These are phyloP conservation scores for Uropetala carovei DNA, from an alignment of 2,888 invertebrate genomes.

Conservation along the genomic window DNA sequence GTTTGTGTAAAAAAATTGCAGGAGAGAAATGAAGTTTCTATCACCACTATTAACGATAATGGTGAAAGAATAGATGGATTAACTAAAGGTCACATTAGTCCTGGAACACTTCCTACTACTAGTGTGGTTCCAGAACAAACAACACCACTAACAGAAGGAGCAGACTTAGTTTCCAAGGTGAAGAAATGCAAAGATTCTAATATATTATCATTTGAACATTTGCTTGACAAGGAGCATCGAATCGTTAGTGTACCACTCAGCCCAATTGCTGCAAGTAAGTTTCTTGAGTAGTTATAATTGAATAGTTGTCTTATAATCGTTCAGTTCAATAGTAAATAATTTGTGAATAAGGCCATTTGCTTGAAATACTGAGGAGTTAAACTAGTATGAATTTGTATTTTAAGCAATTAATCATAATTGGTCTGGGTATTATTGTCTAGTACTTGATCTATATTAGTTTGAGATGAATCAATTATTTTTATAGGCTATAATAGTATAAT, in stretches of 20 bases:
- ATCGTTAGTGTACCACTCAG: constrained; percentile 66
- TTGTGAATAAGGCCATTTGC: no score
- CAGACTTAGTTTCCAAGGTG: constrained; percentile 71
- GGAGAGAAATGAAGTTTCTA: constrained; percentile 5
- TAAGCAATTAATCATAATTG: background rate
- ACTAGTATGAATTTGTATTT: background rate
- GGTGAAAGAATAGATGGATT: background rate
- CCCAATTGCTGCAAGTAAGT: constrained; percentile 68
- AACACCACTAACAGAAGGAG: constrained; percentile 66
- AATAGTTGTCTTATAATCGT: background rate
- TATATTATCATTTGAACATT: constrained; percentile 68
- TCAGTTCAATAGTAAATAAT: background rate
- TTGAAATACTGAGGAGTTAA: background rate
- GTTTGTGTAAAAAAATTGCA: background rate
- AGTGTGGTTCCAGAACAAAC: background rate
- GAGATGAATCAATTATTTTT: background rate
- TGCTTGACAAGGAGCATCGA: constrained; percentile 65
- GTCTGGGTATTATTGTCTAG: background rate
- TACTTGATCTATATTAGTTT: background rate
- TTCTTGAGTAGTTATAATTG: constrained; percentile 22
- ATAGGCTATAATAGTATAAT: constrained; percentile 68
- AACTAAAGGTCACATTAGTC: background rate
- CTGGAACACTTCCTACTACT: constrained; percentile 15
- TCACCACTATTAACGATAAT: background rate
- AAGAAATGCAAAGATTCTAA: constrained; percentile 71